phyloP scores from a whole-genome alignment of 1,140 invertebrate genomes.

The Lerema accius region DNA sequence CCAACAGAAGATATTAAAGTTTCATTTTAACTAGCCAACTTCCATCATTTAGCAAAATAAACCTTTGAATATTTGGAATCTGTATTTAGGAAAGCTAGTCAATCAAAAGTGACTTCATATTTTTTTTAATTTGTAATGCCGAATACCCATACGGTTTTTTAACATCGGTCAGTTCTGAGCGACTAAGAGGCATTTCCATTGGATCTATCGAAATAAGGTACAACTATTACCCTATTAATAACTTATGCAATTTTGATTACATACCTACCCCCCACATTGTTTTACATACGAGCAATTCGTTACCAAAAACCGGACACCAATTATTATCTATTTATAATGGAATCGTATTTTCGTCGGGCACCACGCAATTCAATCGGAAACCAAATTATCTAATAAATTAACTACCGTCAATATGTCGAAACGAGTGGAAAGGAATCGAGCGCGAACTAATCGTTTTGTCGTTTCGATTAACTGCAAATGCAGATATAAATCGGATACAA shows the following conservation, averaged over 20 bases:
- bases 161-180: too few relatives aligned
- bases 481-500: constrained; percentile 58
- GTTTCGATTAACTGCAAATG: constrained; percentile 68
- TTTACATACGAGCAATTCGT: neutral
- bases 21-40: too few relatives aligned
- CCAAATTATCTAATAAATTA: constrained; percentile 74
- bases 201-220: too few relatives aligned
- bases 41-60: too few relatives aligned
- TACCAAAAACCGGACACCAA: constrained; percentile 35
- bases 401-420: constrained; percentile 51
- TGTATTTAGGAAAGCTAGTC: too few relatives aligned
- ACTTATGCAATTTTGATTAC: neutral
- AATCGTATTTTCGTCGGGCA: constrained; percentile 36
- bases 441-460: constrained; percentile 67
- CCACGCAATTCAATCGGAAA: constrained; percentile 50
- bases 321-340: constrained; percentile 38
- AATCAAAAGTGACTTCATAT: too few relatives aligned
- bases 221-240: neutral
- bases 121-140: too few relatives aligned
- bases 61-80: too few relatives aligned
- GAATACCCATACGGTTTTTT: too few relatives aligned
- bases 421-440: constrained; percentile 61
- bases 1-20: too few relatives aligned
- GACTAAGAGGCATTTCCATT: too few relatives aligned
- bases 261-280: neutral